These are phyloP conservation scores for Melanocharis versteri DNA, from an alignment of 2,113 vertebrate species.

Conservation along the genomic window DNA sequence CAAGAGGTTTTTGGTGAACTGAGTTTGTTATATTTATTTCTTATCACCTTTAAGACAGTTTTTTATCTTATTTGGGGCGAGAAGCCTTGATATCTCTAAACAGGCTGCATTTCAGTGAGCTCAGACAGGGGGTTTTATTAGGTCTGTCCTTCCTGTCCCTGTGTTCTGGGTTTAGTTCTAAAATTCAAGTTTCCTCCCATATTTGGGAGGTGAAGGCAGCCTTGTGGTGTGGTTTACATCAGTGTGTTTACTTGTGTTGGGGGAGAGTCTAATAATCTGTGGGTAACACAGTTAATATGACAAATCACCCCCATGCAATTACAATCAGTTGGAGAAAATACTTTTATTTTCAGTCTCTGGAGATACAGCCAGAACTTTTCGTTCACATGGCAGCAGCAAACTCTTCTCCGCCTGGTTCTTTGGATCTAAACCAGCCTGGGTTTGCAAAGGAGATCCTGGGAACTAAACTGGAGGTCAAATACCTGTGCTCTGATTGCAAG, in stretches of 20 bases:
- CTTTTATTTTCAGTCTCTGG: conserved; percentile 42
- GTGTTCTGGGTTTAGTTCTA: background rate
- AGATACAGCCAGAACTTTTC: background rate
- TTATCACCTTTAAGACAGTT: background rate
- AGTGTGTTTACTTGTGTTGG: background rate
- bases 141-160: background rate
- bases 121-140: background rate
- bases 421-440: conserved; percentile 84
- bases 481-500: conserved; percentile 87
- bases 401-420: conserved; percentile 83
- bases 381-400: conserved; percentile 82
- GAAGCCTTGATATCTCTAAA: background rate
- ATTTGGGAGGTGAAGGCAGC: background rate
- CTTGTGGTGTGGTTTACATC: background rate
- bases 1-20: background rate
- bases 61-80: background rate
- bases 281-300: background rate
- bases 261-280: too few species aligned
- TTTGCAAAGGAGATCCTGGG: conserved; percentile 86
- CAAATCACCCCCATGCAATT: background rate
- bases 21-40: background rate
- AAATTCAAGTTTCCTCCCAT: background rate
- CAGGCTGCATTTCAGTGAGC: background rate
- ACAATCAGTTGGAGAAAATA: background rate
- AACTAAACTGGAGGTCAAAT: conserved; percentile 87